Evolutionary conservation across 2,888 invertebrate genomes (phyloP), one percentile per base, ranked within the genome.

Genomic region (Ophion slaviceki): DNA sequence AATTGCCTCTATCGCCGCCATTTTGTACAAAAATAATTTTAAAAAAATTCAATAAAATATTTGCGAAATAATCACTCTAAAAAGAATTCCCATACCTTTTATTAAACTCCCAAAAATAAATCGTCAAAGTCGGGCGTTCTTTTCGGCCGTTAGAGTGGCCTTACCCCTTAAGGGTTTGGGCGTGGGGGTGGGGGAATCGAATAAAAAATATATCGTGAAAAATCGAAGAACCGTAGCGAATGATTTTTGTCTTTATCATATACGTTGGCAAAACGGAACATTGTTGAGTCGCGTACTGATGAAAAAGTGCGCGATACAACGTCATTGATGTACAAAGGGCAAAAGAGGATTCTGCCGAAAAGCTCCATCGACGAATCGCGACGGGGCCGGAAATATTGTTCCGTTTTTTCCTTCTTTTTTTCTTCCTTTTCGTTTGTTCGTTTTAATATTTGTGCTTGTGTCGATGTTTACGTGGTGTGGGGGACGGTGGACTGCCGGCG

Each of bases 361-460:
- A 70, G 20, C 14, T 47, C 47, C 45, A 70, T 8, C n/a, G 24
- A 64, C 8, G 8, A 40, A 40, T 20, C 20, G n/a, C 40, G 45
- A 40, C 5, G 40, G 14, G 40, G 40, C 47, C 7, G 24, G n/a
- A 11, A 20, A 5, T 36, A 11, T 59, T 17, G 20, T 4, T 10
- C 2, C 14, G n/a, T 70, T 53, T 28, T 20, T 74, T 45, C 17
- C 8, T 14, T 28, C 24, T 11, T 74, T 45, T 24, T 17, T 24
- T 28, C 24, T 24, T 32, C 8, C 2, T n/a, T 57, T 32, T 71
- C 47, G 1, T n/a, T 11, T 20, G 14, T 47, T 64, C 11, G 74
- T 93, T 91, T 53, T 14, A 95, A 89, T 95, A 95, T 91, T 95
- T 95, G 91, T 95, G 95, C 90, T 95, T 95, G 88, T 95, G 95